These are phyloP conservation scores for Pecten maximus DNA, from an alignment of 2,888 invertebrate genomes.

Conservation along the genomic window DNA sequence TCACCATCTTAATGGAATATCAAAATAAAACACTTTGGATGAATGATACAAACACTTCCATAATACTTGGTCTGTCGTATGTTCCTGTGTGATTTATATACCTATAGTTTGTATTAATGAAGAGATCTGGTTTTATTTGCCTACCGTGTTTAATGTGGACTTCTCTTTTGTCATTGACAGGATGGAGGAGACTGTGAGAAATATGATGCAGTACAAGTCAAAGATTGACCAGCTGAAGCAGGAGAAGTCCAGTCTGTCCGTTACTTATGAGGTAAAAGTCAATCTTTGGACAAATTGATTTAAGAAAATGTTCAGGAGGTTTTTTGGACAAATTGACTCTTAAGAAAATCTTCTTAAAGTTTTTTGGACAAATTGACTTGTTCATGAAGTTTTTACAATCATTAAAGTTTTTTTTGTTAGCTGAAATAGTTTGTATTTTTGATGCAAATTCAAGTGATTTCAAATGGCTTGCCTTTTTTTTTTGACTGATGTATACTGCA, in stretches of 20 bases:
- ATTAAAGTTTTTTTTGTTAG: no score
- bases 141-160: background rate
- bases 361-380: background rate
- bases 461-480: background rate
- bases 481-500: background rate
- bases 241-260: slow-evolving; percentile 76
- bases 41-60: no score
- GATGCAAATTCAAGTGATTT: background rate
- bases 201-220: slow-evolving; percentile 79
- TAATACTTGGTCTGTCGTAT: no score
- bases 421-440: background rate
- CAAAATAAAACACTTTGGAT: no score
- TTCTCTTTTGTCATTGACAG: slow-evolving; percentile 60
- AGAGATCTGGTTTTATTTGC: background rate
- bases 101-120: background rate
- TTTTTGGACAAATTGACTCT: background rate
- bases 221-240: slow-evolving; percentile 80
- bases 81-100: no score
- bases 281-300: background rate
- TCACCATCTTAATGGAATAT: no score
- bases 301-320: background rate
- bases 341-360: background rate
- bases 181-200: slow-evolving; percentile 79
- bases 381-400: no score
- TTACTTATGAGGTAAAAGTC: slow-evolving; percentile 76